Conservation (phyloP, 2,113 vertebrate species). For the Parus major region DNA sequence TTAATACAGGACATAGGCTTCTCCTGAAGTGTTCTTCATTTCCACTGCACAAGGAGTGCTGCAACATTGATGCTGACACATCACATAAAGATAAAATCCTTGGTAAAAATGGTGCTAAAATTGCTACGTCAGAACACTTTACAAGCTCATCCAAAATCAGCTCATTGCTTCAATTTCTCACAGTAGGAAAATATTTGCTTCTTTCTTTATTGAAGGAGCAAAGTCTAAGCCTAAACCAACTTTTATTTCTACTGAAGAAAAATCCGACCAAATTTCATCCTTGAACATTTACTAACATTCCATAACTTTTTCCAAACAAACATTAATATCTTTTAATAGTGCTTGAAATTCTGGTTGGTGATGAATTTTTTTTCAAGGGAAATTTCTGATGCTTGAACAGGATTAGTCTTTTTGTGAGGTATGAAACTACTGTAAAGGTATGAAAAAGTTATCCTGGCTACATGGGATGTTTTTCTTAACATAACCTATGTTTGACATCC, state of each 20-base stretch:
- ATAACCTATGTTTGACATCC: neutral
- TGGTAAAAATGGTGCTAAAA: neutral
- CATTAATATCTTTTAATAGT: neutral
- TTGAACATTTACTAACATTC: neutral
- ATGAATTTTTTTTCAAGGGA: neutral
- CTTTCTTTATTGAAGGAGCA: neutral
- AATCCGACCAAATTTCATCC: neutral
- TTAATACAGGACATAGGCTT: neutral
- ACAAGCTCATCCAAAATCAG: neutral
- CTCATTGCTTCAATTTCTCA: neutral
- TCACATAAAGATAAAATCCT: neutral
- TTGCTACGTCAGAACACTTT: neutral
- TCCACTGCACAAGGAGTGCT: neutral
- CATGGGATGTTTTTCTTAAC: neutral
- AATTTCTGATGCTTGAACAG: neutral
- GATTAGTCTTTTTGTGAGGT: neutral
- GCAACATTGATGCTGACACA: neutral
- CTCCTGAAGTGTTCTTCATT: neutral
- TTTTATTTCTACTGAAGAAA: neutral
- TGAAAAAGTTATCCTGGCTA: neutral
- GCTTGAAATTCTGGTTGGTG: neutral
- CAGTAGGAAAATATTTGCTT: neutral
- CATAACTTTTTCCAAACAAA: neutral
- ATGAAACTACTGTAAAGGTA: neutral
- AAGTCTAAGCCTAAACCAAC: neutral